Evolutionary conservation across 92 coral and sea anemone species (phyloP).

Genomic region (Virgularia gustaviana): DNA sequence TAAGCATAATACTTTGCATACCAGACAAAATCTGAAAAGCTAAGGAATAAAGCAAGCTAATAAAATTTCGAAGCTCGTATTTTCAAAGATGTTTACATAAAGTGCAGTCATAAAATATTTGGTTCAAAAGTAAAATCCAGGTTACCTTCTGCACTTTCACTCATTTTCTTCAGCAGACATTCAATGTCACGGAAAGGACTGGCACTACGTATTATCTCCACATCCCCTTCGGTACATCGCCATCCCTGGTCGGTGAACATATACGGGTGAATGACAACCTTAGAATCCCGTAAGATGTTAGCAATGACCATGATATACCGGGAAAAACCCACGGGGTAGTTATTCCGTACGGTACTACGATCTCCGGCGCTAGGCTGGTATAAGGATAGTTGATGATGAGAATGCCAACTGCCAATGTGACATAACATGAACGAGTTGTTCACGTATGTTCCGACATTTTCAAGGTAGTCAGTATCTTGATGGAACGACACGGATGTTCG

Average conservation of each 20-base stretch:
- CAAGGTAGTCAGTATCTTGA: conserved; percentile 72
- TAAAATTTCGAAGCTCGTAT: too few species aligned
- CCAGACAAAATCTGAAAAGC: too few species aligned
- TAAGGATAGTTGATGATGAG: conserved; percentile 74
- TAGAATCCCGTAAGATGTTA: conserved; percentile 35
- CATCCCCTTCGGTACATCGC: conserved; percentile 1
- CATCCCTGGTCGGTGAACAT: conserved; percentile 23
- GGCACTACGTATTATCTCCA: not conserved
- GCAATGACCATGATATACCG: conserved; percentile 81
- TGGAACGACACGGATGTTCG: conserved; percentile 63
- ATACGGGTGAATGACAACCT: conserved; percentile 28
- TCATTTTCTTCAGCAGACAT: not conserved
- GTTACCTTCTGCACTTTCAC: not conserved
- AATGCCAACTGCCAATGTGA: conserved; percentile 97
- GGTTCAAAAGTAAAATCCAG: not conserved
- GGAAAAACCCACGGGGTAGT: conserved; percentile 62
- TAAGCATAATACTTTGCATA: too few species aligned
- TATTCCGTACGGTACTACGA: conserved; percentile 61
- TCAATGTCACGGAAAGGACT: conserved; percentile 14
- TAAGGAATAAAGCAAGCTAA: too few species aligned
- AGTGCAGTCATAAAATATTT: not conserved
- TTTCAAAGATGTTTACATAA: too few species aligned
- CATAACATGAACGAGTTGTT: conserved; percentile 65
- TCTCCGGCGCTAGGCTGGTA: conserved; percentile 75
- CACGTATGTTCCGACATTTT: conserved; percentile 62